A percentile compares a stretch with the other conserved stretches of the same genome.
Conservation (phyloP, 2,113 vertebrate genomes). For the Phasianus colchicus region DNA sequence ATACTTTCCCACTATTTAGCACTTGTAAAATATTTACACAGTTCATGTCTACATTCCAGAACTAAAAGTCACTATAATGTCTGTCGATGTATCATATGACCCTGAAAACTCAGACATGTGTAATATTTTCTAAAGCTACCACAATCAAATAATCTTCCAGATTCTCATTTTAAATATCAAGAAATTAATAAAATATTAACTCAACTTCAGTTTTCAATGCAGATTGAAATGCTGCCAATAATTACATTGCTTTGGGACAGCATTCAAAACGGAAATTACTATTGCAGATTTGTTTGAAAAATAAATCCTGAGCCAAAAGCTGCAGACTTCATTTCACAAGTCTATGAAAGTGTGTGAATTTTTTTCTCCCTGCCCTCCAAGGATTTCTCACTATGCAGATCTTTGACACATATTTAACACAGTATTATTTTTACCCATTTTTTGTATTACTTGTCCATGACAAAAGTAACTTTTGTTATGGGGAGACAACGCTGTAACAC, state of each 20-base stretch:
- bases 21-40: not conserved
- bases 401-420: not conserved
- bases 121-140: constrained; percentile 14
- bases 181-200: constrained; percentile 47
- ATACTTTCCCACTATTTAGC: not conserved
- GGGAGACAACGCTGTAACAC: not conserved
- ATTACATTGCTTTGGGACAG: not conserved
- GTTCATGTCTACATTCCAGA: constrained; percentile 31
- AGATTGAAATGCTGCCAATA: constrained; percentile 30
- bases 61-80: not conserved
- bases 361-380: not conserved
- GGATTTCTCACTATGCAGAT: not conserved
- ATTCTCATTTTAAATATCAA: constrained; percentile 2
- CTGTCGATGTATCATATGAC: not conserved
- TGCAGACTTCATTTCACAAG: constrained; percentile 15
- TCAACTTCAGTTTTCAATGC: not conserved
- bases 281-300: constrained; percentile 46
- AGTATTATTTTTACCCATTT: not conserved
- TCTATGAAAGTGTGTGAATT: not conserved
- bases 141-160: constrained; percentile 15
- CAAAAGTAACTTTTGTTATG: not conserved
- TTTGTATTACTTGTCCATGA: not conserved
- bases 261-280: constrained; percentile 34
- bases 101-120: not conserved
- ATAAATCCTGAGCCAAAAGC: constrained; percentile 24